Evolutionary conservation across 2,113 vertebrate genomes (phyloP), one percentile per base, ranked within the genome.

Genomic region (Siniperca knerii): DNA sequence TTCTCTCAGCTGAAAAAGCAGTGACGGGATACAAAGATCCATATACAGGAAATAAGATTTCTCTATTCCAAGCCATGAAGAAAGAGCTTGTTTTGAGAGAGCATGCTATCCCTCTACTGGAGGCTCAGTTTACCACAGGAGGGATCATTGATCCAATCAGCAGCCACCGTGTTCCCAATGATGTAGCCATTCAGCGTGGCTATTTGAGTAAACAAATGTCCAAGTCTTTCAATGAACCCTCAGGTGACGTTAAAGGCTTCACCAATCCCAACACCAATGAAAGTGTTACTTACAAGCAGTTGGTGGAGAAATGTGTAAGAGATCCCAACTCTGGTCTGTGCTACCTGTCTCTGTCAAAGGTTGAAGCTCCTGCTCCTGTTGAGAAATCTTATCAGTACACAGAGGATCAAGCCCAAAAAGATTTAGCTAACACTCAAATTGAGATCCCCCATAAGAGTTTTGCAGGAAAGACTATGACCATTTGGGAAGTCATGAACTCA

Each of bases 401-500:
- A 0, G 98, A 99, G 77, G 96, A 97, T 20, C 97, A 99, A 94
- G 97, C 97, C 0, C 93, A 97, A 76, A 96, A 94, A 55, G 97
- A 97, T 2, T 96, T 99, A 0, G 96, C 97, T 58, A 96, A 97
- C 90, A 98, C 97, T 0, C 96, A 94, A 91, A 96, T 99, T 37
- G 96, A 97, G 48, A 96, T 99, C 81, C 98, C 98, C 0, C 95
- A 94, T 8, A 96, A 97, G 71, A 90, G 92, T 78, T 92, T 92
- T 35, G 96, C 96, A 0, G 96, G 97, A 71, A 96, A 97, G 71
- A 95, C 95, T 50, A 96, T 97, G 96, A 96, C 96, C 0, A 94
- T 99, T 46, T 99, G 97, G 98, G 98, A 99, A 78, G 95, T 99
- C 80, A 97, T 99, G 96, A 96, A 98, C 76, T 99, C 98, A 0